Base-by-base conservation (phyloP, 2,797 vertebrate genomes). In the Sebastes oblongus region DNA sequence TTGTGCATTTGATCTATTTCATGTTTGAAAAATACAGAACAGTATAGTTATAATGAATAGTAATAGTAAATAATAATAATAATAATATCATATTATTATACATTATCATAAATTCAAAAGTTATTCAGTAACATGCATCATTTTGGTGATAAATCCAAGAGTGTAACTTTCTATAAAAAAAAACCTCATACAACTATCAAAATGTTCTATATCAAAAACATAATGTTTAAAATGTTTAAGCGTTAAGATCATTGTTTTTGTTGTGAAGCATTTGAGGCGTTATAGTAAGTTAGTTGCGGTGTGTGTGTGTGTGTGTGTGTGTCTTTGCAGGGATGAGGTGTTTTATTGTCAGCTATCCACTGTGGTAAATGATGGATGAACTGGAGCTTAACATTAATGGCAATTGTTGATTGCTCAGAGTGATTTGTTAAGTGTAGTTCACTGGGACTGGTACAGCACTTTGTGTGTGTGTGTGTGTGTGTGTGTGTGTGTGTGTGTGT, bases 381-480 rank as follows among this genome's bases (percentile, higher is more conserved):
- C 18, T 73, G 11, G 29, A 67, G 52, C 54, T 81, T 27, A 64
- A 77, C 56, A 55, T 46, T 68, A 75, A 72, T 74, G 24, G 36
- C 62, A 88, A 78, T 76, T 86, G 72, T 77, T 86, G 69, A 82
- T 71, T 80, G 56, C 25, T 77, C 46, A 78, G 68, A 86, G 67
- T 62, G 54, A 84, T 34, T 34, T 62, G 30, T n/a, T 67, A 66
- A 80, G 77, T 80, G 64, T 46, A 83, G 72, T 78, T 82, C 56
- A 81, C 46, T 75, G 55, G 34, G 52, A 62, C 61, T 30, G 59
- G 68, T 72, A 66, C 58, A 88, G 25, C 36, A 50, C 52, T 77
- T n/a, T 75, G 68, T 75, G 62, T 77, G 36, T 36, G 62, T 61
- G 52, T 76, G 84, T 70, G 69, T 73, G 72, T 75, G 68, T 30